Evolutionary conservation across 2,888 invertebrate genomes (phyloP), one percentile per base, ranked within the genome.

Genomic region (Idaea straminata): DNA sequence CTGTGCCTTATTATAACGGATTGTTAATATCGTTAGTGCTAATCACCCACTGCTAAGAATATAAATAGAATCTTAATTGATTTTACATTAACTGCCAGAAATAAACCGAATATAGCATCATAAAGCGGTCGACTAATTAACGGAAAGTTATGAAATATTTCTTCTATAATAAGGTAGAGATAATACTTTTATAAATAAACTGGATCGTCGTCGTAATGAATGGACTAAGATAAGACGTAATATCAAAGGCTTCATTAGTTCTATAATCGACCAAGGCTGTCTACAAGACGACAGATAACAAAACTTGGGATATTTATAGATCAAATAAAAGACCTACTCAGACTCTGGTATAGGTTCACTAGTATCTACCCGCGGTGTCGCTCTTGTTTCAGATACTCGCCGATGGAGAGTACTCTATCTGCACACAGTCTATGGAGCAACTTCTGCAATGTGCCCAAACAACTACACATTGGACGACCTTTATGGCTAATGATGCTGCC

Each of bases 281-380:
- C 6, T 59, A 16, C 16, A 34, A 59, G 59, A 59, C 34, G 59
- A 59, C 59, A 59, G 59, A 59, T 59, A 59, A 59, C 16, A 59
- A 13, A 59, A 59, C 59, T 59, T 59, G 59, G 34, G 59, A 59
- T 25, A 59, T 59, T 59, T 34, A 34, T 59, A 34, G 59, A 58
- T 16, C 16, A 15, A 16, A 58, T 15, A 47, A 13, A 47, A 13
- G 47, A 47, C 47, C 47, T 47, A 47, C 47, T 13, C 13, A 47
- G 47, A 25, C 25, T 25, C 7, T 10, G 10, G 47, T 47, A 47
- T 47, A 47, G 5, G 36, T 47, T 47, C 10, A 47, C 47, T 47
- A 47, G 5, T 13, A 7, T 47, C 7, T 10, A 47, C 47, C 2
- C 13, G 47, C 5, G 10, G 47, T 13, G 7, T 47, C 25, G 25